Evolutionary conservation across 2,113 vertebrate genomes (phyloP).

Genomic region (Ictalurus punctatus): DNA sequence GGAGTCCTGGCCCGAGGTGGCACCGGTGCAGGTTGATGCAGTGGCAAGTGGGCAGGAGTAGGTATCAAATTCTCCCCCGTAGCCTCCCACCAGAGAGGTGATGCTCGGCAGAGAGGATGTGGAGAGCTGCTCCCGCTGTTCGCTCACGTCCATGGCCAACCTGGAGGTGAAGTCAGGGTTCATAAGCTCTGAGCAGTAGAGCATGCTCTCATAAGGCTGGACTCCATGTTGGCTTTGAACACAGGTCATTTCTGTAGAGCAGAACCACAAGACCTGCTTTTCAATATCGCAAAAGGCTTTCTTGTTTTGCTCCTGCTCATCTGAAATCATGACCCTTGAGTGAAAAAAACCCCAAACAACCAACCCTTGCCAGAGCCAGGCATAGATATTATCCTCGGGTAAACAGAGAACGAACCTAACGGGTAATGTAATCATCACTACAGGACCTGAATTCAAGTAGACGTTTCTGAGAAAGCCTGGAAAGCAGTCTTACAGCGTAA

Average conservation of each 20-base stretch:
- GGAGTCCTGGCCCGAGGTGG: conserved; percentile 60
- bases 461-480: conserved; percentile 49
- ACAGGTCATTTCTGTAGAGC: conserved; percentile 88
- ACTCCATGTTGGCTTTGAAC: conserved; percentile 87
- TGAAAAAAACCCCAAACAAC: neutral
- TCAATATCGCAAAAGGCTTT: conserved; percentile 2
- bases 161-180: conserved; percentile 79
- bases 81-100: conserved; percentile 84
- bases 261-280: conserved; percentile 52
- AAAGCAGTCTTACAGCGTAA: conserved; percentile 29
- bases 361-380: neutral
- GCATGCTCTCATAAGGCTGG: conserved; percentile 75
- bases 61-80: conserved; percentile 80
- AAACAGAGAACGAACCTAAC: neutral
- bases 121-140: conserved; percentile 70
- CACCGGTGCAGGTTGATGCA: conserved; percentile 43
- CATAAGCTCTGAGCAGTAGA: conserved; percentile 76
- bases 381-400: neutral
- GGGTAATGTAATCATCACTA: neutral
- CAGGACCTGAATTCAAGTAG: neutral
- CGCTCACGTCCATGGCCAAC: conserved; percentile 79
- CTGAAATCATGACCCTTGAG: no score
- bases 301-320: neutral
- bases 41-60: conserved; percentile 85
- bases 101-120: conserved; percentile 83